Conservation (phyloP, 2,113 vertebrate species). For the Aptenodytes forsteri region DNA sequence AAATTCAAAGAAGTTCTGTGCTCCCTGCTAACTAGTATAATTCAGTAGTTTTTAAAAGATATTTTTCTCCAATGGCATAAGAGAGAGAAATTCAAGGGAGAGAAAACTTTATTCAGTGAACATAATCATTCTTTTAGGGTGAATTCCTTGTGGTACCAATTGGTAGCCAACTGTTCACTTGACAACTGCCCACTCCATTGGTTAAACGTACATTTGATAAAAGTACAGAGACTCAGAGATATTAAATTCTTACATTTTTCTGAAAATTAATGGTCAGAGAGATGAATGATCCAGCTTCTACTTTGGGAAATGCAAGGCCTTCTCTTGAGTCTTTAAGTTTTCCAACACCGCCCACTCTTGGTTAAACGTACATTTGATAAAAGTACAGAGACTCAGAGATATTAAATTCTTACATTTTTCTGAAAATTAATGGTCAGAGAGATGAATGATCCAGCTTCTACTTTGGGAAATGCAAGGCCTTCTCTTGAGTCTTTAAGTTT, state of each 20-base stretch:
- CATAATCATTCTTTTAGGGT: background rate
- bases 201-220: background rate
- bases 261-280: background rate
- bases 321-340: background rate
- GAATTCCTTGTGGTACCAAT: background rate
- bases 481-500: background rate
- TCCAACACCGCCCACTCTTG: background rate
- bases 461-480: background rate
- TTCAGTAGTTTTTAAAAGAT: background rate
- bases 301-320: background rate
- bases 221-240: background rate
- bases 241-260: background rate
- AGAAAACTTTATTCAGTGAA: background rate
- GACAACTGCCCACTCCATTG: background rate
- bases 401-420: background rate
- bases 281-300: background rate
- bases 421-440: background rate
- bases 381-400: background rate
- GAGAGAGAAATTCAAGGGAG: background rate
- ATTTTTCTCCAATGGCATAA: background rate
- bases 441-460: background rate
- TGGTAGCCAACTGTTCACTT: background rate
- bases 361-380: background rate
- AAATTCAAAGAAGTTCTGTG: background rate
- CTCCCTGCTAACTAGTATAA: background rate